These are phyloP conservation scores for Anhinga anhinga DNA, from an alignment of 2,113 vertebrate species.

Conservation along the genomic window DNA sequence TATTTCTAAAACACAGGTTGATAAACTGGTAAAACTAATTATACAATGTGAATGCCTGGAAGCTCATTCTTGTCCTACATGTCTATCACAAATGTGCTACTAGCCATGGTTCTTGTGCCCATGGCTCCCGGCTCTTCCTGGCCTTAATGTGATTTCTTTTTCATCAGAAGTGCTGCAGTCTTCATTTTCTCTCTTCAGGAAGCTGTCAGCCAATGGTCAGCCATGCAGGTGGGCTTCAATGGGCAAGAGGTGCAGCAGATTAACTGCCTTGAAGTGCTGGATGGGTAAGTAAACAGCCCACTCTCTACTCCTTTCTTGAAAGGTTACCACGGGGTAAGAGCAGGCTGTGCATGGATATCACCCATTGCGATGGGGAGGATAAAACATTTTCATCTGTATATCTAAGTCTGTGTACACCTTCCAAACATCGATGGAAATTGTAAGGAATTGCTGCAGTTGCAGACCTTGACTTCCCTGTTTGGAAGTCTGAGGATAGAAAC, in stretches of 20 bases:
- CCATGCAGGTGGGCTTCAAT: background rate
- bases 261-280: background rate
- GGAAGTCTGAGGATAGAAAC: background rate
- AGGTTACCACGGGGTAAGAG: background rate
- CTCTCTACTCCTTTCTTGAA: background rate
- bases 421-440: background rate
- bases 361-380: accelerated
- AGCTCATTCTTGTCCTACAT: background rate
- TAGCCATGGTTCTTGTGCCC: background rate
- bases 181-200: background rate
- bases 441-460: background rate
- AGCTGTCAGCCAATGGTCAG: background rate
- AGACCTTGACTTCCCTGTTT: background rate
- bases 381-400: background rate
- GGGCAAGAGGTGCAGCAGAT: background rate
- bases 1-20: background rate
- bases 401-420: background rate
- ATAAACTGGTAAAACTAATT: background rate
- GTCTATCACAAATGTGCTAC: background rate
- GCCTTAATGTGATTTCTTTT: background rate
- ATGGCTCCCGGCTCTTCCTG: background rate
- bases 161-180: background rate
- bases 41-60: background rate
- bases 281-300: background rate
- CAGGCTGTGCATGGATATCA: background rate